Evolutionary conservation across 2,888 invertebrate genomes (phyloP), one percentile per base, ranked within the genome.

Genomic region (Nowickia ferox): DNA sequence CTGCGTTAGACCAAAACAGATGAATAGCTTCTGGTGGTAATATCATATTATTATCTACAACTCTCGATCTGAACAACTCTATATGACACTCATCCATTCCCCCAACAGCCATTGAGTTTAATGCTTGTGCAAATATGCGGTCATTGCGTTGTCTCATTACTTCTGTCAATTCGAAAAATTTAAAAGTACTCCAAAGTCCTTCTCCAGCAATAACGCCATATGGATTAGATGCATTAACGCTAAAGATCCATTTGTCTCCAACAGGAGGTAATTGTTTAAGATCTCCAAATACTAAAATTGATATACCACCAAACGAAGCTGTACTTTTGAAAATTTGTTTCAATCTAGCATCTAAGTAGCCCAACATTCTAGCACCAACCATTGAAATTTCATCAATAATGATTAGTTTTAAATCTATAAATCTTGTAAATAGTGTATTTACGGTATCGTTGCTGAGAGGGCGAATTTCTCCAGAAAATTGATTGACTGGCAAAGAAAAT

Each of bases 311-410:
- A 38, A 83, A 84, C 4, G 53, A 40, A n/a, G 17, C 19, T 15
- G 74, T 48, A 10, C 13, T 79, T 42, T 84, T 84, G 19, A 79
- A 84, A 22, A 84, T 75, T 69, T 84, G 79, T 11, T 74, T 78
- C 8, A 63, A 42, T 74, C 78, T 59, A 42, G 78, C 55, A 75
- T 80, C 57, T 6, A 81, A 19, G 40, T 44, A 53, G 8, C 72
- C 40, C 9, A 81, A 19, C 68, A 75, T 84, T 72, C 59, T 82
- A 22, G 78, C 78, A 0, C 71, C 82, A 30, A 74, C 84, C 77
- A 81, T 81, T 11, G 81, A 84, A 22, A 84, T 72, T 72, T 81
- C 81, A 44, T 82, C 86, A 65, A 86, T 76, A 22, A 83, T 82
- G 1, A 82, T 61, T 1, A 85, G n/a, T 44, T 82, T 82, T 13